A percentile compares a stretch with the other conserved stretches of the same genome.
phyloP scores from a whole-genome alignment of 2,888 invertebrate genomes.

The Barypeithes pellucidus region DNA sequence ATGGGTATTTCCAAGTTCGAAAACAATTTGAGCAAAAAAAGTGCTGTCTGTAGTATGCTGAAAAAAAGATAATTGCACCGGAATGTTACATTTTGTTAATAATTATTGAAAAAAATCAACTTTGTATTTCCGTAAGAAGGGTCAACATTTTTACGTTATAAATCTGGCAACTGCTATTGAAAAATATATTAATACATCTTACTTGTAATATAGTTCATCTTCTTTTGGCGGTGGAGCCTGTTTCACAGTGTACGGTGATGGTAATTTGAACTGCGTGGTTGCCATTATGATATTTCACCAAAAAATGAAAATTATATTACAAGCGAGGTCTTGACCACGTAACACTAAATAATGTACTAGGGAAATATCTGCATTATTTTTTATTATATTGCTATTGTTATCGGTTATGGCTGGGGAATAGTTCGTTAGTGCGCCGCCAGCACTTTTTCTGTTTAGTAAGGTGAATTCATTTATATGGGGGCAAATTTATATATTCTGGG shows the following conservation, averaged over 20 bases:
- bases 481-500: no score
- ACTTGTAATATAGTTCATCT: constrained; percentile 73
- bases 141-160: no score
- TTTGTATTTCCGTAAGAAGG: no score
- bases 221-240: constrained; percentile 67
- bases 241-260: constrained; percentile 71
- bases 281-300: constrained; percentile 68
- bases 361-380: neutral
- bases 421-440: no score
- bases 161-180: neutral
- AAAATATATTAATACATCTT: constrained; percentile 57
- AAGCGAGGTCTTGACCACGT: neutral
- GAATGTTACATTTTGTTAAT: no score
- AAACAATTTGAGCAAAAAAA: no score
- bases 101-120: no score
- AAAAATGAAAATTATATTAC: neutral
- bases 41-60: no score
- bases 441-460: no score
- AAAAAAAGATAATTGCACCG: no score
- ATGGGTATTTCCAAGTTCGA: no score
- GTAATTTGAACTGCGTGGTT: constrained; percentile 72
- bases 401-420: neutral
- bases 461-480: no score
- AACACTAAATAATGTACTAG: neutral
- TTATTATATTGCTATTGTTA: neutral